Evolutionary conservation across 35 echinoderm and acorn worm species (phyloP), one percentile per base, ranked within the genome.

Genomic region (Heliocidaris tuberculata): DNA sequence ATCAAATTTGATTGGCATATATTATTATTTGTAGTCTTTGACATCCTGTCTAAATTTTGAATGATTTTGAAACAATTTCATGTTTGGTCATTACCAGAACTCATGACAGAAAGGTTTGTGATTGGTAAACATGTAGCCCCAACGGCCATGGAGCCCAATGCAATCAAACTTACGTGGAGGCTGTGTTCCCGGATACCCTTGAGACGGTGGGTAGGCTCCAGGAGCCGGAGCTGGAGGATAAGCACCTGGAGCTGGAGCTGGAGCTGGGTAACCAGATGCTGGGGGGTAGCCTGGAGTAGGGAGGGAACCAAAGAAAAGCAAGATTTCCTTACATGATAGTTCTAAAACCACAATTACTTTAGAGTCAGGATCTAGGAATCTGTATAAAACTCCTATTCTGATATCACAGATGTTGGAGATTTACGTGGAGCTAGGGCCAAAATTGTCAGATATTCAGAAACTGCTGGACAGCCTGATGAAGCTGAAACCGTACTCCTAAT

Each of bases 161-260:
- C 21, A 19, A 27, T 24, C 27, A 1, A 13, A n/a, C 87, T 89
- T 6, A 89, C 87, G 19, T 47, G 87, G 87, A 48, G 87, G 87
- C 31, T 31, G 30, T 48, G 31, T 11, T 89, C 87, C 87, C 16
- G 87, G 87, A 11, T 89, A 89, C 87, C 31, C 31, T 13, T 47
- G 47, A 21, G 87, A 32, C 4, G 87, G 31, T 48, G 87, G 87
- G 31, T 89, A 48, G 87, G 87, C 91, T 48, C 42, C 61, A 30
- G 70, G 32, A 10, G 93, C 60, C 31, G 24, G 89, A 49, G 93
- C 27, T 48, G 93, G 93, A 30, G 93, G 93, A 60, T 94, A 94
- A 56, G 11, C 52, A n/a, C 93, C 93, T n/a, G 60, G 54, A 94
- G 94, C 94, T 16, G 93, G 12, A 29, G 94, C 30, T 47, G 94